Conservation (phyloP, 2,888 invertebrate genomes). For the Cotesia congregata region DNA sequence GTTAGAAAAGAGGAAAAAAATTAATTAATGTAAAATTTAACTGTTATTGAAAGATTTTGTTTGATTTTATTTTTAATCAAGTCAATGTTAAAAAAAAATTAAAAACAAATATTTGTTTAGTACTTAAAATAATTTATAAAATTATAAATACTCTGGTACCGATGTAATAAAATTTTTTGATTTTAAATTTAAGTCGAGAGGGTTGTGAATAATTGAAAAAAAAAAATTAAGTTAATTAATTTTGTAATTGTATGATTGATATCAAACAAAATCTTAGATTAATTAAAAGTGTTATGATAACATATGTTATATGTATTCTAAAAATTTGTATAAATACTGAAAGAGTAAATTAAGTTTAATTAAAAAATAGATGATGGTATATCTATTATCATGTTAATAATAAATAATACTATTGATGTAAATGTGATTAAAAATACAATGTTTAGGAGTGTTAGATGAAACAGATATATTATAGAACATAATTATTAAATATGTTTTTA, state of each 20-base stretch:
- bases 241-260: slow-evolving; percentile 25
- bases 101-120: background rate
- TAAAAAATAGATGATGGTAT: slow-evolving; percentile 22
- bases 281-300: background rate
- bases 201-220: slow-evolving; percentile 59
- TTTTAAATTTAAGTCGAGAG: slow-evolving; percentile 47
- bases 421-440: slow-evolving; percentile 33
- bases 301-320: background rate
- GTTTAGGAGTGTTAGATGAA: slow-evolving; percentile 15
- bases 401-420: slow-evolving; percentile 24
- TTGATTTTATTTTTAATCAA: background rate
- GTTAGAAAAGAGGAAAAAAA: background rate
- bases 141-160: too few species aligned
- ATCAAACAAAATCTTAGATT: slow-evolving; percentile 45
- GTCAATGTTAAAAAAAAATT: background rate
- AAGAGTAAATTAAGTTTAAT: slow-evolving; percentile 36
- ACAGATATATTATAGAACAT: slow-evolving; percentile 6
- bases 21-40: background rate
- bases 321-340: background rate
- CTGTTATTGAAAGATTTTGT: background rate
- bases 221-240: slow-evolving; percentile 57
- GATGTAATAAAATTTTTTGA: background rate
- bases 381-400: slow-evolving; percentile 50
- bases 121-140: background rate
- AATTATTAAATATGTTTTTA: slow-evolving; percentile 49